phyloP scores from a whole-genome alignment of 2,113 vertebrate species.

The Scalopus aquaticus region DNA sequence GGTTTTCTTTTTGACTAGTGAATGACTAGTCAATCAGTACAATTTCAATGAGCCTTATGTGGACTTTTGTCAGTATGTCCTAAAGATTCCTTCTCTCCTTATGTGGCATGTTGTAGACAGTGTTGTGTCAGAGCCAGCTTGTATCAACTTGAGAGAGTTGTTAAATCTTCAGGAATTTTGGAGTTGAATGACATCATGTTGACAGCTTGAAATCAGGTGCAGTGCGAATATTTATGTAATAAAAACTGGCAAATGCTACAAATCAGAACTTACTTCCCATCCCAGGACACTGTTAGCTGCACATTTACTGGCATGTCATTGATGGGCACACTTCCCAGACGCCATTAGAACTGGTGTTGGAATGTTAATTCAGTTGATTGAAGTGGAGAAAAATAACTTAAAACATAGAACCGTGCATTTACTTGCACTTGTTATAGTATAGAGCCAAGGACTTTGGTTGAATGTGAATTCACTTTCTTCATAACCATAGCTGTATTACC shows the following conservation, averaged over 20 bases:
- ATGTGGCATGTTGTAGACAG: background rate
- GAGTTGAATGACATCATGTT: background rate
- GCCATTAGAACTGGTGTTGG: background rate
- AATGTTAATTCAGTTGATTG: background rate
- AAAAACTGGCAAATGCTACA: background rate
- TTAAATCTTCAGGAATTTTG: background rate
- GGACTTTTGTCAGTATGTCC: background rate
- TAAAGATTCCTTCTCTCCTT: background rate
- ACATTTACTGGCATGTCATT: too few relatives aligned
- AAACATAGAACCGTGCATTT: background rate
- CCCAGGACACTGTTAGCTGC: background rate
- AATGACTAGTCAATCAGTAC: background rate
- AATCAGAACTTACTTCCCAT: background rate
- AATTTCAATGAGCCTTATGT: background rate
- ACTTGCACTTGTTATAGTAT: background rate
- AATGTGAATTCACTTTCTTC: background rate
- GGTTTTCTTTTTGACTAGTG: background rate
- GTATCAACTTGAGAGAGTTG: background rate
- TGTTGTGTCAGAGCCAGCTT: background rate
- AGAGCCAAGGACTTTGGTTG: background rate
- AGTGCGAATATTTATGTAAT: background rate
- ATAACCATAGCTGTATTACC: too few relatives aligned
- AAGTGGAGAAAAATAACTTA: background rate
- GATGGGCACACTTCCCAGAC: background rate
- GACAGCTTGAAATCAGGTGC: background rate